Evolutionary conservation across 2,797 vertebrate genomes (phyloP).

Genomic region (Caiman crocodilus): DNA sequence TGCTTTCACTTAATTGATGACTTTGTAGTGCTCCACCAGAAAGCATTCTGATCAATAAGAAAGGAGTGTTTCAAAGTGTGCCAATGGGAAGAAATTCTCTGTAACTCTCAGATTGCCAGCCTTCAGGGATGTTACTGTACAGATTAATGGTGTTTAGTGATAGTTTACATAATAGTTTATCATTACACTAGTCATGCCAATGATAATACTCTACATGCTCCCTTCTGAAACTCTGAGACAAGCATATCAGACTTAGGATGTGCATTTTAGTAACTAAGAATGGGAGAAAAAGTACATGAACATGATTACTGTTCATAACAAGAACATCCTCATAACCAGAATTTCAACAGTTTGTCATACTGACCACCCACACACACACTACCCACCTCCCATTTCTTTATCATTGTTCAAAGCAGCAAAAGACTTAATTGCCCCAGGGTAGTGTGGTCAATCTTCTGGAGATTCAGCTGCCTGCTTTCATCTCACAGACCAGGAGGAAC

Average conservation of each 20-base stretch:
- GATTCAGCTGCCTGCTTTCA: conserved; percentile 74
- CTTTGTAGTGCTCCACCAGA: conserved; percentile 37
- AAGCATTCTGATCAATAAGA: conserved; percentile 59
- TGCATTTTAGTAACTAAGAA: neutral
- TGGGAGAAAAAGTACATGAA: neutral
- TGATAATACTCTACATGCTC: neutral
- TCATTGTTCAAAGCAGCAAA: conserved; percentile 51
- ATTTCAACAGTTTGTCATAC: neutral
- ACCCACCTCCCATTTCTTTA: neutral
- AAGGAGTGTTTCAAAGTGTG: conserved; percentile 56
- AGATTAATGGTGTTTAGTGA: conserved; percentile 52
- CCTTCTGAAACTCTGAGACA: conserved; percentile 15
- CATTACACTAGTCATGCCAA: conserved; percentile 22
- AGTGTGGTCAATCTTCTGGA: conserved; percentile 61
- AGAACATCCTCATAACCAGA: neutral
- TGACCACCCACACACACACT: neutral
- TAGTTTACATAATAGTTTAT: conserved; percentile 30
- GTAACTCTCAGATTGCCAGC: neutral
- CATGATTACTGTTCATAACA: neutral
- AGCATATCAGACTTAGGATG: neutral
- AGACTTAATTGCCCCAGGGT: conserved; percentile 65
- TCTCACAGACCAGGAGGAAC: conserved; percentile 74
- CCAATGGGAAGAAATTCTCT: conserved; percentile 49
- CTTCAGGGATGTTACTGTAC: neutral
- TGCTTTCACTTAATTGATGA: conserved; percentile 50